Evolutionary conservation across 2,888 invertebrate genomes (phyloP).

Genomic region (Acanthosepion esculentum): DNA sequence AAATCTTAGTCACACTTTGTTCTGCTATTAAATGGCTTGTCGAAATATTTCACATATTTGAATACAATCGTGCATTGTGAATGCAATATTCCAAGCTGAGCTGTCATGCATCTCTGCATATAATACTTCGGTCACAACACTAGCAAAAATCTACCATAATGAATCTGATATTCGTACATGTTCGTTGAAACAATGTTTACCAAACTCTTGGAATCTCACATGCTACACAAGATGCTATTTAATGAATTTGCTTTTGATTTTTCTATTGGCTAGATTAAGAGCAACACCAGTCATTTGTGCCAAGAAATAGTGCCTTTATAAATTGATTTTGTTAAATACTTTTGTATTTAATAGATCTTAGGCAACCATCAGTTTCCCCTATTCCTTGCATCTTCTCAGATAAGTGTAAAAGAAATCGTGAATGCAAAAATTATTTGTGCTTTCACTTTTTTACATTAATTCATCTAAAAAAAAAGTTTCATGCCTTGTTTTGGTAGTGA

Average conservation of each 20-base stretch:
- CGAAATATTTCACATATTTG: slow-evolving; percentile 33
- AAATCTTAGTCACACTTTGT: slow-evolving; percentile 21
- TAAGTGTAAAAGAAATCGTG: neutral
- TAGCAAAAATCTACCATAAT: slow-evolving; percentile 33
- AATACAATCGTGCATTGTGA: neutral
- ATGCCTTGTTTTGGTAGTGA: neutral
- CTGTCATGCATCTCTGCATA: slow-evolving; percentile 35
- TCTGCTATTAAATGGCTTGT: slow-evolving; percentile 8
- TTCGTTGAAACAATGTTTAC: slow-evolving; percentile 25
- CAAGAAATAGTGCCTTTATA: neutral
- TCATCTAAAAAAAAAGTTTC: neutral
- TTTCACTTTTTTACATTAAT: neutral
- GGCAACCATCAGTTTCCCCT: neutral
- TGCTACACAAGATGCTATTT: neutral
- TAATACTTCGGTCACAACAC: neutral
- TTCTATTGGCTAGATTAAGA: neutral
- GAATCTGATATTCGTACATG: neutral
- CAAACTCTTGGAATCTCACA: neutral
- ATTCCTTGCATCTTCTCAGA: neutral
- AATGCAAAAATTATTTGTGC: no score
- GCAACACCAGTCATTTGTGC: no score
- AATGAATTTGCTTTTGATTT: neutral
- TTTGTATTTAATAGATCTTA: neutral
- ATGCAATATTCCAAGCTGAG: neutral
- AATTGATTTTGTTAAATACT: neutral